phyloP scores from a whole-genome alignment of 2,797 vertebrate genomes.

The Taeniopygia guttata region DNA sequence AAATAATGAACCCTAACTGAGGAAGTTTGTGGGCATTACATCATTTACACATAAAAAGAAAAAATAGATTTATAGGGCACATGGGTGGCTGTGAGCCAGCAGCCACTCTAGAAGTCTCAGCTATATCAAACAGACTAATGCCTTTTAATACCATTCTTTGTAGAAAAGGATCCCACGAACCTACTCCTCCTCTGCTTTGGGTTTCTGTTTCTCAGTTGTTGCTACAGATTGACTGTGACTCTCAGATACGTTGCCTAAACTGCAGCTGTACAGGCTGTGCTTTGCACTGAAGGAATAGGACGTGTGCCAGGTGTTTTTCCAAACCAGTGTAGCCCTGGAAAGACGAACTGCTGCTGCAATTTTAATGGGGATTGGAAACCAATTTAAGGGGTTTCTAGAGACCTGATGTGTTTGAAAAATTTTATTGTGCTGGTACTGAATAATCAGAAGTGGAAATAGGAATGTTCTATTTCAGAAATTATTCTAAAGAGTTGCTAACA shows the following conservation, averaged over 20 bases:
- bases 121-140: not conserved
- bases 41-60: constrained; percentile 52
- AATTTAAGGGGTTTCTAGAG: not conserved
- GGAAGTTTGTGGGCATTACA: constrained; percentile 13
- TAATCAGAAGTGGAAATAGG: not conserved
- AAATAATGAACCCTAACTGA: constrained; percentile 35
- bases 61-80: constrained; percentile 43
- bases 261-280: not conserved
- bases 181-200: not conserved
- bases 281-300: not conserved
- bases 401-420: not conserved
- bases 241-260: not conserved
- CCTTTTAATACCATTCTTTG: not conserved
- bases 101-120: not conserved
- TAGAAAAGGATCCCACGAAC: not conserved
- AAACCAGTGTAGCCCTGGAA: not conserved
- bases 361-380: not conserved
- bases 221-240: not conserved
- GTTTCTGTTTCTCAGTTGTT: not conserved
- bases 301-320: not conserved
- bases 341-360: not conserved
- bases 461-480: not conserved
- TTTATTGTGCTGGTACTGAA: not conserved
- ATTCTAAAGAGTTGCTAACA: not conserved
- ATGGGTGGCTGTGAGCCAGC: not conserved